These are phyloP conservation scores for Tridacna crocea DNA, from an alignment of 2,888 invertebrate genomes.

Conservation along the genomic window DNA sequence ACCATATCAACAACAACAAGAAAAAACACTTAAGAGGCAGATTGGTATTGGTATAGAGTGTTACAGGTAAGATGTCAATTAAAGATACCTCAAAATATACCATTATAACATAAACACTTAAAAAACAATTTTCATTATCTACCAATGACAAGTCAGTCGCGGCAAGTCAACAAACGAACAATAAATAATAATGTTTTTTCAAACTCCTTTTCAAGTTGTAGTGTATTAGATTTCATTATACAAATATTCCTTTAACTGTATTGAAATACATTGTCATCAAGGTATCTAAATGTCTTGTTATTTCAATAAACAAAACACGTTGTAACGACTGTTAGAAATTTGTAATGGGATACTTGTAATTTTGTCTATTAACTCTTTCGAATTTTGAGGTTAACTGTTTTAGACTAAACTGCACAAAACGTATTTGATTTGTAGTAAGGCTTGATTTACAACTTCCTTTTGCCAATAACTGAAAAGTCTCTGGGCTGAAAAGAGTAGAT, in stretches of 20 bases:
- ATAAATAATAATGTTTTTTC: background rate
- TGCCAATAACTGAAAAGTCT: too few species aligned
- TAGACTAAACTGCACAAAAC: background rate
- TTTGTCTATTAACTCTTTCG: background rate
- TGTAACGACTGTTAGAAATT: background rate
- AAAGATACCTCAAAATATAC: too few species aligned
- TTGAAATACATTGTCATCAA: background rate
- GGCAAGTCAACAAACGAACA: background rate
- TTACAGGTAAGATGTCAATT: too few species aligned
- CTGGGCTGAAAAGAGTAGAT: too few species aligned
- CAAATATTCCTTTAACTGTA: conserved; percentile 1
- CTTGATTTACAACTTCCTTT: background rate
- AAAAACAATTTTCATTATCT: too few species aligned
- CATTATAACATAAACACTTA: too few species aligned
- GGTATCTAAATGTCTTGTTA: conserved; percentile 6
- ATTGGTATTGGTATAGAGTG: too few species aligned
- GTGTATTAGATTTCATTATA: conserved; percentile 2
- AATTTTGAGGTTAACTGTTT: too few species aligned
- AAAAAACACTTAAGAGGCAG: too few species aligned
- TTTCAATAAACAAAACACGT: background rate
- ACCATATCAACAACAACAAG: too few species aligned
- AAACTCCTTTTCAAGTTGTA: background rate
- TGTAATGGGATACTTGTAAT: background rate
- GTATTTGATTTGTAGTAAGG: background rate
- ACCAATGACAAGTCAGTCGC: background rate